Percentiles rank a stretch among this genome's conserved stretches.
phyloP scores from a whole-genome alignment of 2,888 invertebrate genomes.

The Sarcophaga variegata region DNA sequence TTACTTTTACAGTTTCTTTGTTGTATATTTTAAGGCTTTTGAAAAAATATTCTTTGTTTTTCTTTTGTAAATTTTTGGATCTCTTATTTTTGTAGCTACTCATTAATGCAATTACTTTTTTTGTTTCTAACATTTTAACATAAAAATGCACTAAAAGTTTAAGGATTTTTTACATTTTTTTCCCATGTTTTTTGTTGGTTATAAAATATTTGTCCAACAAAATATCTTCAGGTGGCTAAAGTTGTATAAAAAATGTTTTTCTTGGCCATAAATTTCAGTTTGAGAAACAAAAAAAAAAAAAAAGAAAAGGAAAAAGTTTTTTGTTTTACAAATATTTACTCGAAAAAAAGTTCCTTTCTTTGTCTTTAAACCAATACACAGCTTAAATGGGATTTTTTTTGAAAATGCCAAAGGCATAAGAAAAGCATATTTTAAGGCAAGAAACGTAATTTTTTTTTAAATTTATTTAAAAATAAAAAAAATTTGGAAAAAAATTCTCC shows the following conservation, averaged over 20 bases:
- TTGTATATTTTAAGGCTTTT: conserved; percentile 6
- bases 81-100: conserved; percentile 7
- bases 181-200: not conserved
- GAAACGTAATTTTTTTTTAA: conserved; percentile 24
- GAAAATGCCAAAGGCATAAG: no score
- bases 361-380: not conserved
- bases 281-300: conserved; percentile 5
- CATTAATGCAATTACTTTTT: conserved; percentile 13
- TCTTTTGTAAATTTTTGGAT: not conserved
- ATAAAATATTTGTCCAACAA: not conserved
- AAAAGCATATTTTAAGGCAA: conserved; percentile 26
- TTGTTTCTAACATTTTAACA: conserved; percentile 25
- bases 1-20: not conserved
- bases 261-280: conserved; percentile 29
- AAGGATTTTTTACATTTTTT: not conserved
- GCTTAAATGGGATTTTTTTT: not conserved
- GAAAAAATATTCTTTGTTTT: not conserved
- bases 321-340: conserved; percentile 20
- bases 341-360: not conserved
- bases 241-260: conserved; percentile 32
- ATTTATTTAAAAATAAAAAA: conserved; percentile 33
- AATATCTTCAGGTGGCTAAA: conserved; percentile 11
- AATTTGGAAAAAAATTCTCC: not conserved
- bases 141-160: conserved; percentile 46
- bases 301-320: not conserved